Evolutionary conservation across 2,113 vertebrate genomes (phyloP).

Genomic region (Pipra filicauda): DNA sequence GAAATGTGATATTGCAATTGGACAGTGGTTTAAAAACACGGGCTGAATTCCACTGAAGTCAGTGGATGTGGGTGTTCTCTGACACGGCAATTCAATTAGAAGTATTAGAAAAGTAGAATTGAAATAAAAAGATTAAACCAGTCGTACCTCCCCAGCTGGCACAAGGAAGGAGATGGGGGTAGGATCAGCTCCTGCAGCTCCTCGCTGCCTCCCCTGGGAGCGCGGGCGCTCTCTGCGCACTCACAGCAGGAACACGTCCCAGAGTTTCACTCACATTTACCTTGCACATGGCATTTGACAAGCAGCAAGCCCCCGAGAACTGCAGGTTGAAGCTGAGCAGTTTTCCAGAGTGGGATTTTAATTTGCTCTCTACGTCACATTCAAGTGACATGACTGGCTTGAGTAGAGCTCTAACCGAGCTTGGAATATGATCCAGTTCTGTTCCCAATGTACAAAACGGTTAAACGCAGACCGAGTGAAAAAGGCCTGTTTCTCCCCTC

Average conservation of each 20-base stretch:
- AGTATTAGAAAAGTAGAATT: background rate
- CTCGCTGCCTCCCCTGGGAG: fast-evolving
- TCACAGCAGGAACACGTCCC: fast-evolving
- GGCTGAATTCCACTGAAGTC: background rate
- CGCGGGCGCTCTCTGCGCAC: fast-evolving
- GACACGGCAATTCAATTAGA: background rate
- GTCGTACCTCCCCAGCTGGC: background rate
- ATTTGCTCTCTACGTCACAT: background rate
- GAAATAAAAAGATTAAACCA: background rate
- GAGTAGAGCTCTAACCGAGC: background rate
- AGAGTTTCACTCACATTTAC: background rate
- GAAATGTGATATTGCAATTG: background rate
- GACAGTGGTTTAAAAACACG: background rate
- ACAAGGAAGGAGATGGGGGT: background rate
- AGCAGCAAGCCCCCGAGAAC: background rate
- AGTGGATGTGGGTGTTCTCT: background rate
- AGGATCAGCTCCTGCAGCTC: background rate
- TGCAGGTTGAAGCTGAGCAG: background rate
- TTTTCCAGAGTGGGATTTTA: background rate
- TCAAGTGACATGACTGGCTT: background rate
- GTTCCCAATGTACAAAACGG: background rate
- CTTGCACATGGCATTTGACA: background rate
- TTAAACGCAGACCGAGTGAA: background rate
- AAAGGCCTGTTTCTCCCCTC: background rate
- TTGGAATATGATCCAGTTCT: background rate